Evolutionary conservation across 2,888 invertebrate genomes (phyloP), one percentile per base, ranked within the genome.

Genomic region (Priocnemis perturbator): DNA sequence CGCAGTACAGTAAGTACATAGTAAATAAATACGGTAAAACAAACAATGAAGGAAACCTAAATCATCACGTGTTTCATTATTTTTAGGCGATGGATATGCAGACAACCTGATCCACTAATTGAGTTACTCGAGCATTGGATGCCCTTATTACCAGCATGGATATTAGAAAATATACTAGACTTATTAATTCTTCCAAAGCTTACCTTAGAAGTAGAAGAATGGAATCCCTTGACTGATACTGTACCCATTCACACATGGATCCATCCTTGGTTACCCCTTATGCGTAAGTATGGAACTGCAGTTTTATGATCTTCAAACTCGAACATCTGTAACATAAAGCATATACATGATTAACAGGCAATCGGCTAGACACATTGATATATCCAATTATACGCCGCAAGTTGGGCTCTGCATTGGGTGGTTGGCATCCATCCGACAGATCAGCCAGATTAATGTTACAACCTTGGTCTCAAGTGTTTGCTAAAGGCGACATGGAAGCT

Each of bases 171-270:
- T 82, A 92, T 97, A 65, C 91, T 96, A n/a, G 94, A 97, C 63
- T 95, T 97, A 80, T 90, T 95, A 59, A 92, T 98, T 60, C 90
- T 97, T 82, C 97, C 97, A 0, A 92, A 93, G 50, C 87, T 96
- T 47, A 91, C 92, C 20, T 89, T 91, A 0, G 97, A 95, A 77
- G 97, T 97, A 0, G 93, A 95, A 55, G 92, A 92, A 63, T 99
- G 99, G 99, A 97, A 99, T 91, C 99, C 99, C 0, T 91, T 98
- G 1, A 95, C 95, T 0, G 99, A 99, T 88, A 96, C 96, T 0
- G 93, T 97, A 76, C 99, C 99, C 15, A 95, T 99, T 77, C 98
- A 99, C 89, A 93, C 95, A 3, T 99, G 99, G 99, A 94, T 98
- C 71, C 94, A 98, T 88, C 99, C 99, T 0, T 99, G 99, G 99